Evolutionary conservation across 2,113 vertebrate species (phyloP).

Genomic region (Stigmatopora argus): DNA sequence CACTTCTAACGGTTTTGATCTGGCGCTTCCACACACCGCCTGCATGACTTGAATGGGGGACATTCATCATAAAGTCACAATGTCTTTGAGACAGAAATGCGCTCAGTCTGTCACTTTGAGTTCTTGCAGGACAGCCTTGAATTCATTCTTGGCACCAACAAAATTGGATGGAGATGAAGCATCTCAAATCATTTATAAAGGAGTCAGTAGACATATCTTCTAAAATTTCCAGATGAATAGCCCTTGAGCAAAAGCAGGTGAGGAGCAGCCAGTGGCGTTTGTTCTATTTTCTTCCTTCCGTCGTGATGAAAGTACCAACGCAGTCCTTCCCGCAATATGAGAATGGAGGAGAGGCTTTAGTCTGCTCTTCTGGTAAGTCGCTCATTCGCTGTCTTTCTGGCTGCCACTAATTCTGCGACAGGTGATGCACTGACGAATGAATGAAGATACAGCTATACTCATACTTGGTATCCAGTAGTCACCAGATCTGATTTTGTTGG

Average conservation of each 20-base stretch:
- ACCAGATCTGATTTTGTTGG: constrained; percentile 7
- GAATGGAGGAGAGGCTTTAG: constrained; percentile 4
- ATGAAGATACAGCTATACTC: constrained; percentile 2
- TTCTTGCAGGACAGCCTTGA: constrained; percentile 10
- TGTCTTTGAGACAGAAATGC: background rate
- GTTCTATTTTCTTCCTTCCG: constrained; percentile 3
- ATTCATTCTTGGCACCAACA: constrained; percentile 23
- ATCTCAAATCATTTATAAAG: constrained; percentile 24
- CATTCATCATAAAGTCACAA: constrained; percentile 16
- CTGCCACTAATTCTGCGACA: background rate
- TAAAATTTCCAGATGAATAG: constrained; percentile 28
- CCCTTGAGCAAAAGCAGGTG: no score
- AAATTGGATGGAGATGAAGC: constrained; percentile 39
- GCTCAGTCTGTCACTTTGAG: background rate
- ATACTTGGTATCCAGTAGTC: constrained; percentile 10
- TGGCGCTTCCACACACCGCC: constrained; percentile 23
- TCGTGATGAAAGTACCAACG: constrained; percentile 21
- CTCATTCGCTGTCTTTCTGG: constrained; percentile 11
- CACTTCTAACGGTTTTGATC: constrained; percentile 6
- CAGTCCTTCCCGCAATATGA: constrained; percentile 21
- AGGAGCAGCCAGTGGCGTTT: constrained; percentile 20
- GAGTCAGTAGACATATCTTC: constrained; percentile 21
- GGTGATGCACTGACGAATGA: constrained; percentile 9
- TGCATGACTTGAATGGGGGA: constrained; percentile 17
- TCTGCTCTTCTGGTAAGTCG: background rate